These are phyloP conservation scores for Sternotherus odoratus DNA, from an alignment of 2,797 vertebrate genomes.

Conservation along the genomic window DNA sequence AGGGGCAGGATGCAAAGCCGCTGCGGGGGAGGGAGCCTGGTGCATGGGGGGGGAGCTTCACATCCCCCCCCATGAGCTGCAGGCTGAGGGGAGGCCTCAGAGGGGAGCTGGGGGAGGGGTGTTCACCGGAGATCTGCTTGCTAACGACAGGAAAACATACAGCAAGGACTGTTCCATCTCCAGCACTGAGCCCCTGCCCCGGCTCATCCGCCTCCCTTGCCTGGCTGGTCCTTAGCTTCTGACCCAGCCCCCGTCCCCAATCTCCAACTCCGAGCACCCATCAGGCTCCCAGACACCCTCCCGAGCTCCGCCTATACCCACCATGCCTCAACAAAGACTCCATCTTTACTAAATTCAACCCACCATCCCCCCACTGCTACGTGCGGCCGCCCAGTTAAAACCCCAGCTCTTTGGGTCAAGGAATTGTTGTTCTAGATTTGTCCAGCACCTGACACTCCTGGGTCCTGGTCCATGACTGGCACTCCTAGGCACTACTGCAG, in stretches of 20 bases:
- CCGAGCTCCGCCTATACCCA: neutral
- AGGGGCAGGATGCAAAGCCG: neutral
- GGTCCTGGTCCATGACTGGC: neutral
- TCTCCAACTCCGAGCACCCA: no score
- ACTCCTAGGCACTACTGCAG: neutral
- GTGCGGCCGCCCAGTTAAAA: neutral
- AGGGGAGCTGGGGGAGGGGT: neutral
- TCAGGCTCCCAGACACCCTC: no score
- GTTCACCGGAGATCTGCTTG: neutral
- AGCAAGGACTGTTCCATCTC: neutral
- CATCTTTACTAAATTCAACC: neutral
- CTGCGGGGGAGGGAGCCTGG: neutral
- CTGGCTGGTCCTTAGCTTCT: neutral
- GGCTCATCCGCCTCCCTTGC: no score
- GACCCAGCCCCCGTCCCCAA: no score
- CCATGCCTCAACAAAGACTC: neutral
- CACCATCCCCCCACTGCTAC: accelerated
- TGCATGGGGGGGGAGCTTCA: no score
- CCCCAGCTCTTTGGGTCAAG: neutral
- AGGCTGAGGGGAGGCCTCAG: neutral
- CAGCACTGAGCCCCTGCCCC: no score
- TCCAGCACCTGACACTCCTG: neutral
- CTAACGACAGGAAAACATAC: neutral
- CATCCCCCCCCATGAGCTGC: neutral
- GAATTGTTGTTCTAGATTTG: neutral